A percentile compares a stretch with the other conserved stretches of the same genome.
phyloP scores from a whole-genome alignment of 2,113 vertebrate genomes.

The Ia io region DNA sequence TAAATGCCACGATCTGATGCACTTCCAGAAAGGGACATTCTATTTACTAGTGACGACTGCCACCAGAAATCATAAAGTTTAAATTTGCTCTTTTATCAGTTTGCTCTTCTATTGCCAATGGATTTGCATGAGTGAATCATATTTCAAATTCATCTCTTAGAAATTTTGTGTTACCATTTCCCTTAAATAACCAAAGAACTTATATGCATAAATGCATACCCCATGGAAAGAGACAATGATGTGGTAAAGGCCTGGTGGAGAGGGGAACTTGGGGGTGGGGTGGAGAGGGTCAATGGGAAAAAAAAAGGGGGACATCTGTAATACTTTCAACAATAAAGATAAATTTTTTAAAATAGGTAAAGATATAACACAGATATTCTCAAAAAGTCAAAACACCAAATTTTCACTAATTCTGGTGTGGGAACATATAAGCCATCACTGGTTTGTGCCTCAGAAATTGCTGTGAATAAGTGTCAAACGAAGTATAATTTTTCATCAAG shows the following conservation, averaged over 20 bases:
- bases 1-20: neutral
- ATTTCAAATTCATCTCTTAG: constrained; percentile 27
- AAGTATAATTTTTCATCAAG: neutral
- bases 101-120: neutral
- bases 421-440: neutral
- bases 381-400: neutral
- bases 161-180: constrained; percentile 35
- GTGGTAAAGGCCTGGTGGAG: too few species aligned
- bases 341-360: neutral
- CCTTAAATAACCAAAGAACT: neutral
- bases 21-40: neutral
- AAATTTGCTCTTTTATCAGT: neutral
- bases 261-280: too few species aligned
- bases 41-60: neutral
- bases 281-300: too few species aligned
- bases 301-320: too few species aligned
- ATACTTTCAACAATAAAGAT: too few species aligned
- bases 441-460: neutral
- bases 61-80: neutral
- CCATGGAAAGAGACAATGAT: too few species aligned
- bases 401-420: neutral
- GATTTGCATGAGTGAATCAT: neutral
- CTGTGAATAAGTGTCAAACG: neutral
- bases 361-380: neutral
- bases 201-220: too few species aligned